Conservation (phyloP, 2,888 invertebrate species). For the Troides aeacus region DNA sequence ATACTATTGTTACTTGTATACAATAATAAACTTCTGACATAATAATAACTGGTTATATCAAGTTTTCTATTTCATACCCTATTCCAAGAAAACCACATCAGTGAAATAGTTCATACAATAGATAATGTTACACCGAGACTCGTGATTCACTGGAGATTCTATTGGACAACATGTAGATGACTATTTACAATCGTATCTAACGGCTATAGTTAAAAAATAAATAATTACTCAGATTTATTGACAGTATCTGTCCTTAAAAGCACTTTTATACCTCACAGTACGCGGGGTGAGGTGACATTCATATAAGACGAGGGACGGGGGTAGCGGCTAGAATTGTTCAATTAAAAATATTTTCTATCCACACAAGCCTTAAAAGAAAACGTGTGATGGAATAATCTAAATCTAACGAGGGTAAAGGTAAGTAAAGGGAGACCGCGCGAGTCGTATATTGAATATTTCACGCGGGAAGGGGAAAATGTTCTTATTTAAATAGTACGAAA, state of each 20-base stretch:
- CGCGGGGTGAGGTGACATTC: constrained; percentile 43
- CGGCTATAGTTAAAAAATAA: constrained; percentile 36
- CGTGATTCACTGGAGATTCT: constrained; percentile 41
- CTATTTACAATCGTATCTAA: constrained; percentile 52
- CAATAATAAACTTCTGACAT: constrained; percentile 78
- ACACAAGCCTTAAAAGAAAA: constrained; percentile 13
- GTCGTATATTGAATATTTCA: constrained; percentile 33
- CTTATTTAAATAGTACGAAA: constrained; percentile 21
- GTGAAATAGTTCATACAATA: constrained; percentile 41
- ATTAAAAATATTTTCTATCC: constrained; percentile 23
- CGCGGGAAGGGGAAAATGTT: constrained; percentile 42
- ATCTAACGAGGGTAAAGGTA: constrained; percentile 16
- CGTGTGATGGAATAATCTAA: constrained; percentile 19
- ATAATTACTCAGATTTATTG: constrained; percentile 52
- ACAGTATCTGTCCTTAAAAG: constrained; percentile 73
- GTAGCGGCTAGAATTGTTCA: constrained; percentile 34
- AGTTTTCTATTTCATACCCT: constrained; percentile 62
- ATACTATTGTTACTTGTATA: constrained; percentile 77
- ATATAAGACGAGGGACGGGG: constrained; percentile 59
- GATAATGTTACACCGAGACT: constrained; percentile 50
- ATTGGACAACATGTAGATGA: constrained; percentile 50
- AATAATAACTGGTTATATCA: constrained; percentile 76
- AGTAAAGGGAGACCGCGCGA: constrained; percentile 17
- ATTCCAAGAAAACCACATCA: constrained; percentile 57
- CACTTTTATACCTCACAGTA: constrained; percentile 58